Evolutionary conservation across 2,113 vertebrate genomes (phyloP).

Genomic region (Gymnobelideus leadbeateri): DNA sequence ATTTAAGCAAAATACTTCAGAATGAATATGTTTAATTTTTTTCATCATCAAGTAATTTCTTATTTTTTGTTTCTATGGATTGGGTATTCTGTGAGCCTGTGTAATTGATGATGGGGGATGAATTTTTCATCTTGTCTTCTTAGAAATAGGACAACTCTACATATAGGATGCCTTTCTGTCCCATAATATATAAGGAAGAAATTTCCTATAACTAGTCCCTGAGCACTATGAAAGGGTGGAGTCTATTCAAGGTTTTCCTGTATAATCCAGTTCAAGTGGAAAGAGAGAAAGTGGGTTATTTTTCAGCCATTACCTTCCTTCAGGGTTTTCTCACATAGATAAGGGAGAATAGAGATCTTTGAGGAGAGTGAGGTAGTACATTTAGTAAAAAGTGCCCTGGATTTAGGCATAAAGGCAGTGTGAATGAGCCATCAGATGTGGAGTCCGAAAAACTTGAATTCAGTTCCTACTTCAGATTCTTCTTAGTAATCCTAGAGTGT

Average conservation of each 20-base stretch:
- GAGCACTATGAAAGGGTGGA: neutral
- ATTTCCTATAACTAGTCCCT: neutral
- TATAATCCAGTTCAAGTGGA: neutral
- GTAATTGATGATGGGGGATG: too few species aligned
- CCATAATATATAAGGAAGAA: too few species aligned
- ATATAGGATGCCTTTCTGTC: too few species aligned
- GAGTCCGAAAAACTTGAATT: neutral
- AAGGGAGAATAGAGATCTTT: neutral
- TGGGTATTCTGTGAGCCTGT: too few species aligned
- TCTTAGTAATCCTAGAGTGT: neutral
- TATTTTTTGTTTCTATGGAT: too few species aligned
- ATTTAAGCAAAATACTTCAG: too few species aligned
- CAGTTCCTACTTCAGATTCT: neutral
- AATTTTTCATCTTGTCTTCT: too few species aligned
- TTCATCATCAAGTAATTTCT: too few species aligned
- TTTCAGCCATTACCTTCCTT: neutral
- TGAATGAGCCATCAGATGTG: neutral
- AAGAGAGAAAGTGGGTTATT: rapidly evolving
- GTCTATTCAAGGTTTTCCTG: neutral
- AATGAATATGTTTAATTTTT: too few species aligned
- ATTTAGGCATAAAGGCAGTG: neutral
- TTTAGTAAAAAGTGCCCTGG: neutral
- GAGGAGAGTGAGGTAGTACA: neutral
- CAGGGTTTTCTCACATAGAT: neutral
- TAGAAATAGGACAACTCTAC: too few species aligned